Base-by-base conservation (phyloP, 2,888 invertebrate genomes). In the Dyspetes luteomarginatus region DNA sequence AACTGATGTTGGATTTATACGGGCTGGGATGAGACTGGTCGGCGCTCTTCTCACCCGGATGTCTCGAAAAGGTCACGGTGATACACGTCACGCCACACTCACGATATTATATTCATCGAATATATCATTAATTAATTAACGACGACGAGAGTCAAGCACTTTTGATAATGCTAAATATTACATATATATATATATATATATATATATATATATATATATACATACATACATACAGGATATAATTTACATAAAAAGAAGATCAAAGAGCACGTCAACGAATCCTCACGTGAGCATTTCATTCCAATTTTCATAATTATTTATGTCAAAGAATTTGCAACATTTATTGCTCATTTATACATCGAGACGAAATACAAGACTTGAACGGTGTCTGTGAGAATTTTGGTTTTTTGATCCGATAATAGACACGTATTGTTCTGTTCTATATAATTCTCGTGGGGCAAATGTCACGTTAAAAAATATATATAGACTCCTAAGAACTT, bases 11-110 rank as follows among this genome's bases (percentile, higher is more conserved):
- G 78, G 43, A 26, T 56, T 3, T 55, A 45, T 67, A 36, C 68
- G 72, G 62, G 41, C 56, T 65, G 26, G 56, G 73, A 74, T 74
- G 67, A 69, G 74, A 74, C 73, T 79, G 56, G 79, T 69, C 50
- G 74, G 65, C 74, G 65, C 79, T 64, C 79, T 69, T 28, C 69
- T 79, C 79, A 81, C 78, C 81, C 81, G 81, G 81, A 81, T 81
- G 81, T 81, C 74, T 81, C 74, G 74, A 81, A 81, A 81, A 81
- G 81, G 81, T 81, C 81, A 81, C 77, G 77, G 78, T 48, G 73
- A 74, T 79, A 74, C 73, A 74, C 74, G 78, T 79, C 78, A 74
- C 78, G 73, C 62, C 73, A 73, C 78, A 55, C 55, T 50, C 55
- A 64, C 62, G 73, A 74, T 74, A 62, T 73, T 78, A 68, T 74